A percentile compares a stretch with the other conserved stretches of the same genome.
Conservation (phyloP, 1,140 invertebrate genomes). For the Tetragnatha versicolor region DNA sequence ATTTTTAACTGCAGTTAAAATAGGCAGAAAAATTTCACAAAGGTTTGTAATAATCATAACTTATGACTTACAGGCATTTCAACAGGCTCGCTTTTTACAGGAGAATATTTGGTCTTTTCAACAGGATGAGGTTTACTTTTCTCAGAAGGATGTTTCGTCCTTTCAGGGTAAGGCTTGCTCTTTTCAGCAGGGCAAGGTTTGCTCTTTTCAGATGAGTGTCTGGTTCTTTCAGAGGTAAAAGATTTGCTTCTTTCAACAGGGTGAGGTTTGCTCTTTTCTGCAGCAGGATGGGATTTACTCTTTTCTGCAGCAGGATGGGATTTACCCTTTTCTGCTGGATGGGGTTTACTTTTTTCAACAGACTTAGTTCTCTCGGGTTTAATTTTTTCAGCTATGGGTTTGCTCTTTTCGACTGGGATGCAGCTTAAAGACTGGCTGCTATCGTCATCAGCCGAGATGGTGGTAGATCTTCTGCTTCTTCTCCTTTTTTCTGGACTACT, state of each 20-base stretch:
- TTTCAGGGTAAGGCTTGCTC: neutral
- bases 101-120: neutral
- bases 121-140: neutral
- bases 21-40: neutral
- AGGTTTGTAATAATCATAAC: too few species aligned
- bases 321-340: neutral
- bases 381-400: too few species aligned
- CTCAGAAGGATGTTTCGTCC: neutral
- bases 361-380: neutral
- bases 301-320: neutral
- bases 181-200: neutral
- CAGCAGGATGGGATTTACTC: neutral
- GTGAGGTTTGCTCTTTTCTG: neutral
- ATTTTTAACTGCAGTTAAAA: too few species aligned
- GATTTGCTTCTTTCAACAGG: neutral
- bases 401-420: too few species aligned
- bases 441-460: slow-evolving; percentile 36
- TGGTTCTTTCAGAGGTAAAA: neutral
- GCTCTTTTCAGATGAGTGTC: neutral
- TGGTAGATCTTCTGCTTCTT: neutral
- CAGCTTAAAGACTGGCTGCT: slow-evolving; percentile 37
- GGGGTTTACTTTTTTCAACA: neutral
- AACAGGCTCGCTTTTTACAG: neutral
- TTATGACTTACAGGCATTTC: neutral
- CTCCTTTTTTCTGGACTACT: slow-evolving; percentile 17